Evolutionary conservation across 92 coral and sea anemone species (phyloP).

Genomic region (Actinernus sp.): DNA sequence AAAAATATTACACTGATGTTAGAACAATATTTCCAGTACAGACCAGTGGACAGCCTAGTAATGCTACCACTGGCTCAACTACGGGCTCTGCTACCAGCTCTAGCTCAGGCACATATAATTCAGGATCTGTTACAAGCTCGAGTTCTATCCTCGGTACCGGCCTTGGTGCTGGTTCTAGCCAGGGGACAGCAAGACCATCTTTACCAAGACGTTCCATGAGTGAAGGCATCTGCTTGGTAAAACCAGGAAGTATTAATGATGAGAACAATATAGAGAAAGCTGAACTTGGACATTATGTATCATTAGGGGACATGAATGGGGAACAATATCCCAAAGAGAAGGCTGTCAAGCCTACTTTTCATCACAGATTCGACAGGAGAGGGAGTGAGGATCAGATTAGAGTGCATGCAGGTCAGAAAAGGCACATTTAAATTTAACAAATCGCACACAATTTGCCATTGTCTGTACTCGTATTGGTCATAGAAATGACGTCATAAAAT

Average conservation of each 20-base stretch:
- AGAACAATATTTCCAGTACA: slow-evolving; percentile 92
- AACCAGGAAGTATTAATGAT: slow-evolving; percentile 25
- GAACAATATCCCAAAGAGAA: slow-evolving; percentile 14
- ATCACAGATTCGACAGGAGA: slow-evolving; percentile 52
- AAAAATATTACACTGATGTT: slow-evolving; percentile 78
- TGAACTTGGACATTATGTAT: slow-evolving; percentile 20
- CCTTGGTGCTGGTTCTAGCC: neutral
- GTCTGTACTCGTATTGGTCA: too few relatives aligned
- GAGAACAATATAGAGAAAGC: slow-evolving; percentile 29
- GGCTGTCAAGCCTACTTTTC: slow-evolving; percentile 30
- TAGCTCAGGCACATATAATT: neutral
- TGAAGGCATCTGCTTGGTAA: slow-evolving; percentile 80
- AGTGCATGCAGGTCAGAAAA: slow-evolving; percentile 59
- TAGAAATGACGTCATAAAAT: too few relatives aligned
- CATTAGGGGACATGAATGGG: slow-evolving; percentile 38
- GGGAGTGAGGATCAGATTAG: slow-evolving; percentile 76
- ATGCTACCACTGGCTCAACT: slow-evolving; percentile 32
- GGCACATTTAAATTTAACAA: too few relatives aligned
- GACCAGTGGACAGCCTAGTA: slow-evolving; percentile 90
- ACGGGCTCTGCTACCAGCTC: neutral
- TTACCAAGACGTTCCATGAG: slow-evolving; percentile 73
- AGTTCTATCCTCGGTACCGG: neutral
- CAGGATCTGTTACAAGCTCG: neutral
- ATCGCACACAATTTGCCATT: too few relatives aligned
- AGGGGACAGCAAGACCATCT: slow-evolving; percentile 36